These are phyloP conservation scores for Aricia agestis DNA, from an alignment of 1,140 invertebrate genomes.

Conservation along the genomic window DNA sequence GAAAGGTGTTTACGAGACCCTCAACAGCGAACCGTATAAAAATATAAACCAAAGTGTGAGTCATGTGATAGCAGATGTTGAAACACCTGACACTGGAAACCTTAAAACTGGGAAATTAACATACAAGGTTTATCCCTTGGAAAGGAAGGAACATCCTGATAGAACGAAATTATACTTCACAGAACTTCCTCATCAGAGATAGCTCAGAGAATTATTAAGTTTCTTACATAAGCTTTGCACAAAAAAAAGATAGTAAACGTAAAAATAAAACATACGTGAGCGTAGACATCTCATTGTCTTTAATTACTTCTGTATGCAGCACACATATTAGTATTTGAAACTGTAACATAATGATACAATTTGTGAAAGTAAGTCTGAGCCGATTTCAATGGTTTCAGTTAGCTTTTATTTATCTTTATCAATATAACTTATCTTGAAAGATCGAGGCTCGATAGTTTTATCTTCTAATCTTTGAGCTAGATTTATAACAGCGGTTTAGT, in stretches of 20 bases:
- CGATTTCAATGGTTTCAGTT: neutral
- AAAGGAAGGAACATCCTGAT: too few species aligned
- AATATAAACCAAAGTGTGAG: constrained; percentile 3
- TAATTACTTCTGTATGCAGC: too few species aligned
- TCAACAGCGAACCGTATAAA: neutral
- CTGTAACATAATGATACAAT: too few species aligned
- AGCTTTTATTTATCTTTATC: neutral
- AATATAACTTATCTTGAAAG: constrained; percentile 8
- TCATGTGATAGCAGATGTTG: constrained; percentile 10
- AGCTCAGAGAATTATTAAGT: too few species aligned
- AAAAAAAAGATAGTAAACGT: too few species aligned
- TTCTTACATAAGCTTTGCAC: too few species aligned
- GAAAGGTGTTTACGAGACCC: constrained; percentile 6
- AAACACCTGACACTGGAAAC: neutral
- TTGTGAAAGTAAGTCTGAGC: neutral
- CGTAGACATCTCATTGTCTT: too few species aligned
- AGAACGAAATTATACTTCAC: neutral
- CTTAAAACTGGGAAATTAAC: constrained; percentile 1
- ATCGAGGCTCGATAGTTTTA: neutral
- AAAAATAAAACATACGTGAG: too few species aligned
- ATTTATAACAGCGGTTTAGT: neutral
- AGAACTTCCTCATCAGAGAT: too few species aligned
- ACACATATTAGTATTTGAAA: too few species aligned
- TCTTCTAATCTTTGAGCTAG: neutral
- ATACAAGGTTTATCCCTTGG: neutral